Percentiles rank a stretch among this genome's conserved stretches.
Conservation (phyloP, 2,113 vertebrate species). For the Lampris megalopsis region DNA sequence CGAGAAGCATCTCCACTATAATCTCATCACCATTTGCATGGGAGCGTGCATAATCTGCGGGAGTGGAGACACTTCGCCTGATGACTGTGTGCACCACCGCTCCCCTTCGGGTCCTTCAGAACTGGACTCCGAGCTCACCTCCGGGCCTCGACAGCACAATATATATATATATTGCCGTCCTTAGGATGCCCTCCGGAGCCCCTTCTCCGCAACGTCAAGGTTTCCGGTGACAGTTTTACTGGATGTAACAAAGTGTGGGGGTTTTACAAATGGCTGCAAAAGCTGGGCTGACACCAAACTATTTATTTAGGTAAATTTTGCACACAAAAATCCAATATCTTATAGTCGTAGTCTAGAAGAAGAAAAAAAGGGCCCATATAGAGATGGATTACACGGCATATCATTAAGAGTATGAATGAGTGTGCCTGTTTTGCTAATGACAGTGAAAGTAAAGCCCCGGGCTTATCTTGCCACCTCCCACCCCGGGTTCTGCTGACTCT, state of each 20-base stretch:
- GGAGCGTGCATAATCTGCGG: conserved; percentile 36
- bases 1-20: conserved; percentile 66
- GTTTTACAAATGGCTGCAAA: conserved; percentile 40
- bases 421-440: conserved; percentile 65
- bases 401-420: conserved; percentile 64
- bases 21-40: conserved; percentile 69
- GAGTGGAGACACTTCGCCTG: conserved; percentile 35
- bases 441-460: conserved; percentile 46
- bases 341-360: conserved; percentile 13
- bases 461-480: conserved; percentile 61
- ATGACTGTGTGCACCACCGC: conserved; percentile 57
- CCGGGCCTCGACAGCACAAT: background rate
- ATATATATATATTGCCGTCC: conserved; percentile 71
- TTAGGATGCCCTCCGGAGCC: conserved; percentile 65
- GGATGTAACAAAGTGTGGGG: conserved; percentile 16
- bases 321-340: conserved; percentile 30
- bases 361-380: too few species aligned
- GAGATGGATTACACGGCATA: conserved; percentile 47
- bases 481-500: conserved; percentile 57
- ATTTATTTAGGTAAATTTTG: conserved; percentile 43
- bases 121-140: conserved; percentile 34
- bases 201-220: conserved; percentile 15
- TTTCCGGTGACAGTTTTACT: conserved; percentile 25
- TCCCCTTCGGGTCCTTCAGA: conserved; percentile 33
- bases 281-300: conserved; percentile 32